Evolutionary conservation across 2,888 invertebrate genomes (phyloP).

Genomic region (Calliphora vomitoria): DNA sequence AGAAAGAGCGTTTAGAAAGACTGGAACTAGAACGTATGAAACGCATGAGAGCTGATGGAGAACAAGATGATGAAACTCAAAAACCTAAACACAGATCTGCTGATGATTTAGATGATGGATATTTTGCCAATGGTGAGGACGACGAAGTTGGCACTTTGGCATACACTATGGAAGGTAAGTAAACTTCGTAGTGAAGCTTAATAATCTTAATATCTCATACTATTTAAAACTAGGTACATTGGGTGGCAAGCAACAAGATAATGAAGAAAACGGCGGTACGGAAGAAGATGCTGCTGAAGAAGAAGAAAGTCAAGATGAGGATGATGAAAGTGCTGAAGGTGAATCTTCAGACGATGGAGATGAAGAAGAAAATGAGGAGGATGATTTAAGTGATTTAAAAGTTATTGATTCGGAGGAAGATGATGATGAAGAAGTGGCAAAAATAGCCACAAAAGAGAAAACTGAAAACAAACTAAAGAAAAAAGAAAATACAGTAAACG

Average conservation of each 20-base stretch:
- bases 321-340: constrained; percentile 47
- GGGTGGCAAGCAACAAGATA: constrained; percentile 54
- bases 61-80: constrained; percentile 83
- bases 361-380: constrained; percentile 80
- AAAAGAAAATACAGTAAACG: not conserved
- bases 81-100: constrained; percentile 89
- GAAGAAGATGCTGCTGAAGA: constrained; percentile 76
- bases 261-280: constrained; percentile 73
- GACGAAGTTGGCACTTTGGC: constrained; percentile 80
- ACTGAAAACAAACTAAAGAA: constrained; percentile 7
- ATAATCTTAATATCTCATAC: not conserved
- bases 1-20: constrained; percentile 90
- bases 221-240: constrained; percentile 69
- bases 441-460: constrained; percentile 23
- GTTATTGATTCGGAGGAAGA: constrained; percentile 81
- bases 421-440: constrained; percentile 33
- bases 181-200: not conserved
- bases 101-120: constrained; percentile 95
- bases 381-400: constrained; percentile 83
- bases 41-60: constrained; percentile 90
- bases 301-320: constrained; percentile 74
- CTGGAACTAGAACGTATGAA: constrained; percentile 91
- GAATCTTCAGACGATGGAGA: constrained; percentile 81
- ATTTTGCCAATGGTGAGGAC: constrained; percentile 86
- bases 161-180: constrained; percentile 82